A percentile compares a stretch with the other conserved stretches of the same genome.
phyloP scores from a whole-genome alignment of 2,888 invertebrate species.

The Papilio protenor region DNA sequence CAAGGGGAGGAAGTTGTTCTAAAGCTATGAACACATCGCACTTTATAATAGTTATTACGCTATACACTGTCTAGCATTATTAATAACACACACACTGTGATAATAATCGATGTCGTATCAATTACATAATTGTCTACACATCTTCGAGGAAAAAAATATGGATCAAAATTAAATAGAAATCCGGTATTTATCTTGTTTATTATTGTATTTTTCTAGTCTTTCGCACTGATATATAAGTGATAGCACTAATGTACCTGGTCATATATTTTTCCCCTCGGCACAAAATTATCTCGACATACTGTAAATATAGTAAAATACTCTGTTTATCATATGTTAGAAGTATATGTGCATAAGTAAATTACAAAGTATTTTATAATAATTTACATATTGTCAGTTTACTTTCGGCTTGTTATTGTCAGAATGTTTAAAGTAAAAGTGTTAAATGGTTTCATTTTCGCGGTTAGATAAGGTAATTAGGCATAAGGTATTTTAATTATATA shows the following conservation, averaged over 20 bases:
- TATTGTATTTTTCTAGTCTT: background rate
- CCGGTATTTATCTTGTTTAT: background rate
- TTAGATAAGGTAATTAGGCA: background rate
- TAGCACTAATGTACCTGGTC: too few relatives aligned
- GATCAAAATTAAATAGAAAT: background rate
- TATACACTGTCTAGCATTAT: conserved; percentile 25
- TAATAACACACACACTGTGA: conserved; percentile 24
- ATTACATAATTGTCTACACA: conserved; percentile 2
- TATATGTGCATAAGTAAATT: too few relatives aligned
- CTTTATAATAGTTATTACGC: conserved; percentile 36
- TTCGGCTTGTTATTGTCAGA: too few relatives aligned
- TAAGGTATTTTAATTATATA: background rate
- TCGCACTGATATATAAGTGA: background rate
- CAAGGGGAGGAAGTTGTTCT: conserved; percentile 67
- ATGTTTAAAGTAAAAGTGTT: background rate
- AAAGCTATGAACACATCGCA: conserved; percentile 45
- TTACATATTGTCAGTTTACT: too few relatives aligned
- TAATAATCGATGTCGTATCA: conserved; percentile 14
- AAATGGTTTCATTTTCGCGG: background rate
- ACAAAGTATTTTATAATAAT: too few relatives aligned
- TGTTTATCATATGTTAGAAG: too few relatives aligned
- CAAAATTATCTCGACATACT: background rate
- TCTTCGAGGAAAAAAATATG: background rate
- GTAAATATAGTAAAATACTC: too few relatives aligned
- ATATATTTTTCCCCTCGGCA: background rate